Conservation (phyloP, 2,888 invertebrate genomes). For the Andrena marginata region DNA sequence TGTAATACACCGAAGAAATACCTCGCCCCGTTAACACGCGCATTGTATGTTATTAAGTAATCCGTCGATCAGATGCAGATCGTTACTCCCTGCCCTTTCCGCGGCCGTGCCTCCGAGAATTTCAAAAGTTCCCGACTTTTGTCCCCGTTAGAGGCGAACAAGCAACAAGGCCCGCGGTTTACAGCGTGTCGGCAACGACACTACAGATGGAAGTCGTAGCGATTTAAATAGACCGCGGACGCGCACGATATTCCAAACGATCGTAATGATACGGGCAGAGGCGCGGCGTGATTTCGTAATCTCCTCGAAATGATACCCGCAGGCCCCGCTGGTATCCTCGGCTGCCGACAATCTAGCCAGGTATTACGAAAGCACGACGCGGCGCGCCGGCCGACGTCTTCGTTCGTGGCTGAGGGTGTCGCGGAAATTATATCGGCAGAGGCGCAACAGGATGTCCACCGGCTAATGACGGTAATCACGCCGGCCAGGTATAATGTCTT, state of each 20-base stretch:
- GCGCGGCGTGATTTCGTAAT: constrained; percentile 48
- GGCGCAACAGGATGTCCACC: constrained; percentile 68
- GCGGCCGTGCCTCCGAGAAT: neutral
- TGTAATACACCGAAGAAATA: constrained; percentile 22
- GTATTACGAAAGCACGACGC: constrained; percentile 57
- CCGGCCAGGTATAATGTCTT: constrained; percentile 72
- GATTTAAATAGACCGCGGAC: constrained; percentile 2
- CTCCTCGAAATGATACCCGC: constrained; percentile 43
- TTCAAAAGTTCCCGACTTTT: neutral
- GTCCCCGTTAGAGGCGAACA: neutral
- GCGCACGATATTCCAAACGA: constrained; percentile 6
- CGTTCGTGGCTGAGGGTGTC: constrained; percentile 58
- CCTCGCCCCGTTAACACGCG: constrained; percentile 21
- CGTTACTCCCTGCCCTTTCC: constrained; percentile 4
- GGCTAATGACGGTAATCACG: constrained; percentile 72
- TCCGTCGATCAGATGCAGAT: constrained; percentile 8
- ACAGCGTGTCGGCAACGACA: neutral
- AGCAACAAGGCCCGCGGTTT: neutral
- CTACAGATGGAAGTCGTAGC: neutral
- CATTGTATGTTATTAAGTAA: constrained; percentile 18
- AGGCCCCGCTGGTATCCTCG: constrained; percentile 30
- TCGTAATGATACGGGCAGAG: constrained; percentile 37
- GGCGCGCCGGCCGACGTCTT: constrained; percentile 20
- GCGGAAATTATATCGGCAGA: constrained; percentile 70
- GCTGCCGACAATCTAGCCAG: constrained; percentile 34